A percentile compares a stretch with the other conserved stretches of the same genome.
phyloP scores from a whole-genome alignment of 2,888 invertebrate species.

The Rhamnusium bicolor region DNA sequence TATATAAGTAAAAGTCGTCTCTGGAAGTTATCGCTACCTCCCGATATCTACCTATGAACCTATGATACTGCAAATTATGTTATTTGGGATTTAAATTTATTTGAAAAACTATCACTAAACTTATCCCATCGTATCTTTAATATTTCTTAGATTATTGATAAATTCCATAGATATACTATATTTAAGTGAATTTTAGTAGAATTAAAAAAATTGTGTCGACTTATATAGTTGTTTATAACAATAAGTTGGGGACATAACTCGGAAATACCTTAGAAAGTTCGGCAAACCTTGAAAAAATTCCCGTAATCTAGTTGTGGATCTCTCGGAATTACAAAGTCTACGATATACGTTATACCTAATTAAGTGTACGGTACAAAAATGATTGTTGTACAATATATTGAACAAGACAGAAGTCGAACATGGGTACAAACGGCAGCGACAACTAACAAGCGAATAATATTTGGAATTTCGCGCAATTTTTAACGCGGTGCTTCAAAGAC shows the following conservation, averaged over 20 bases:
- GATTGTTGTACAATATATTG: slow-evolving; percentile 37
- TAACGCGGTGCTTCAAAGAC: slow-evolving; percentile 71
- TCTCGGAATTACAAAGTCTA: slow-evolving; percentile 13
- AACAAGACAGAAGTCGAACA: slow-evolving; percentile 42
- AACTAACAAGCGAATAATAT: slow-evolving; percentile 71
- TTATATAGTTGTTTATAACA: neutral
- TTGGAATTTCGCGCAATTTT: slow-evolving; percentile 72
- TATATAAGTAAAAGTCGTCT: too few species aligned
- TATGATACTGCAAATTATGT: too few species aligned
- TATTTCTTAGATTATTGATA: neutral
- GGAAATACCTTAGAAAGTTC: slow-evolving; percentile 6
- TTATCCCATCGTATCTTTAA: too few species aligned
- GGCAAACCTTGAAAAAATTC: slow-evolving; percentile 7
- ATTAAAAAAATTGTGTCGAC: neutral
- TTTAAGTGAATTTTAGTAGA: neutral
- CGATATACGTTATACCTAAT: slow-evolving; percentile 13
- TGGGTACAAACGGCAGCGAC: slow-evolving; percentile 56
- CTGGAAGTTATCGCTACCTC: too few species aligned
- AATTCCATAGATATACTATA: neutral
- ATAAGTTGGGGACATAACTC: neutral
- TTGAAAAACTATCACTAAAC: too few species aligned
- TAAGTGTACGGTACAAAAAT: slow-evolving; percentile 29
- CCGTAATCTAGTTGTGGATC: neutral
- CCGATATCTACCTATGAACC: too few species aligned
- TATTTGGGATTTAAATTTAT: too few species aligned